Evolutionary conservation across 2,797 vertebrate species (phyloP), one percentile per base, ranked within the genome.

Genomic region (Steatocranus sp.): DNA sequence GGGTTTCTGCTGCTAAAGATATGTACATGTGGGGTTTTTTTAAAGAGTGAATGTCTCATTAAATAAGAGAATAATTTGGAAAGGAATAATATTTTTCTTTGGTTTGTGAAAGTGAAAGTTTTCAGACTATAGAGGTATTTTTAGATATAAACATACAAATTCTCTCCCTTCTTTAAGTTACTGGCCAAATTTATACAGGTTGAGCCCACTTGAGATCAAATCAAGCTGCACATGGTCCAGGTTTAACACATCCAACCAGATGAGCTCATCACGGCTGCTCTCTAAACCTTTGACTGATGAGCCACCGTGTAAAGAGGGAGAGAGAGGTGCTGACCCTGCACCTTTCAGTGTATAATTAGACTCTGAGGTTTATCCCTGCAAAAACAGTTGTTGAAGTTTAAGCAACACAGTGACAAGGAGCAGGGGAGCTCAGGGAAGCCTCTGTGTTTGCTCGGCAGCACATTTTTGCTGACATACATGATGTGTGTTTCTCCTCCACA

Each of bases 401-500:
- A 56, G 27, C 6, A 56, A 56, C 27, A 56, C 8, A 32, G 54
- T 56, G 54, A 61, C 18, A 61, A 34, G 36, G 3, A 66, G 36
- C 7, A 15, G 61, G n/a, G 49, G n/a, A 20, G 49, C 49, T 50
- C n/a, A 50, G 49, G 17, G 25, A 51, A 75, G 50, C 41, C n/a
- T 49, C 76, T 63, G 74, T 73, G 81, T 78, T 81, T 76, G 53
- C 56, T 89, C 56, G 78, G 75, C 75, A 54, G 80, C 76, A 17
- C 27, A 18, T 73, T 61, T 73, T 7, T 83, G 4, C 75, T 91
- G 49, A 88, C 38, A 11, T 80, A 7, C 27, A 43, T 3, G 38
- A 43, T 5, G 51, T 89, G 12, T 90, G 50, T 90, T 75, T 88
- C 3, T 85, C 54, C 78, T 75, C 85, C 83, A 76, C 70, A 94